phyloP scores from a whole-genome alignment of 2,797 vertebrate species.

The Champsocephalus esox region DNA sequence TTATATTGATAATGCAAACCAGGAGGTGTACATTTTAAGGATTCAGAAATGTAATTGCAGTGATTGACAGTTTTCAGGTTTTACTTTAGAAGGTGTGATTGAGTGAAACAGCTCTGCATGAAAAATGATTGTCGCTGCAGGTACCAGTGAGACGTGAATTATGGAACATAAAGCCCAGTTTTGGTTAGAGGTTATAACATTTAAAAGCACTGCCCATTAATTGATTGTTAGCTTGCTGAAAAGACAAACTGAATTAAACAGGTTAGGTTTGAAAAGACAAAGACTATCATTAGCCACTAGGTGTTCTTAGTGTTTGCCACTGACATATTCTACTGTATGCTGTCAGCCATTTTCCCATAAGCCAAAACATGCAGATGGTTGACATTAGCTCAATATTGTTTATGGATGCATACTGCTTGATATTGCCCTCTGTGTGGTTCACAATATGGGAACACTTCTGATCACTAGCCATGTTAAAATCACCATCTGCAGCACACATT shows the following conservation, averaged over 20 bases:
- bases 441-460: conserved; percentile 35
- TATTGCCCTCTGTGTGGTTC: conserved; percentile 27
- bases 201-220: not conserved
- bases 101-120: not conserved
- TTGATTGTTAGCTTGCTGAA: not conserved
- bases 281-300: not conserved
- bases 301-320: conserved; percentile 1
- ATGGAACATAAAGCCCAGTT: not conserved
- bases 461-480: conserved; percentile 49
- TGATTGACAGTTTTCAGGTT: not conserved
- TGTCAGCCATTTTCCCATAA: conserved; percentile 25
- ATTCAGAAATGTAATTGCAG: not conserved
- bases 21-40: not conserved
- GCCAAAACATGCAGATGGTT: conserved; percentile 48
- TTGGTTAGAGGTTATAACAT: not conserved
- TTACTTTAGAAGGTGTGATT: too few species aligned
- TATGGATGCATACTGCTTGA: conserved; percentile 25
- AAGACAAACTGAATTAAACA: not conserved
- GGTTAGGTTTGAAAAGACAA: not conserved
- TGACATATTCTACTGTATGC: conserved; percentile 3
- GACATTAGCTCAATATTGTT: conserved; percentile 29
- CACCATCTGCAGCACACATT: conserved; percentile 52
- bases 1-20: not conserved
- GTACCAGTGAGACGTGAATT: conserved; percentile 2
- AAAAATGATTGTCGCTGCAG: conserved; percentile 8